Evolutionary conservation across 2,888 invertebrate genomes (phyloP).

Genomic region (Nycteola revayana): DNA sequence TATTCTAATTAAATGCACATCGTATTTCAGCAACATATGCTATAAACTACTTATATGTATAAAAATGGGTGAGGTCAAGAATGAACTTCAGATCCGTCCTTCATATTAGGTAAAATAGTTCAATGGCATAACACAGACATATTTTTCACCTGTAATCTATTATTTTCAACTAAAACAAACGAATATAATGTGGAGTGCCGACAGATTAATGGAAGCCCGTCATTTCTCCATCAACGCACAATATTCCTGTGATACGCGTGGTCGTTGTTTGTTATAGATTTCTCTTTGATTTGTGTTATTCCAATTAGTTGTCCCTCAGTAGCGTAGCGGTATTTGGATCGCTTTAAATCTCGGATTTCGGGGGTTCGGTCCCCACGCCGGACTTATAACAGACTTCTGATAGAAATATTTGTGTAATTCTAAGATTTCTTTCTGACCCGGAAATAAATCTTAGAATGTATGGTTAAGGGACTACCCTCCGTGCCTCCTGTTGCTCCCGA

Average conservation of each 20-base stretch:
- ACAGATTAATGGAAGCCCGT: conserved; percentile 25
- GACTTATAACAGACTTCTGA: too few species aligned
- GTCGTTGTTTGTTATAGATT: conserved; percentile 12
- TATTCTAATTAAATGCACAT: too few species aligned
- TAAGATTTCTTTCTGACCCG: too few species aligned
- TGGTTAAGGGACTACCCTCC: too few species aligned
- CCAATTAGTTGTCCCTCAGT: background rate
- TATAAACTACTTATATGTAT: too few species aligned
- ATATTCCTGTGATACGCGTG: conserved; percentile 19
- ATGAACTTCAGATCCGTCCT: conserved; percentile 25
- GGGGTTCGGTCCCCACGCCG: too few species aligned
- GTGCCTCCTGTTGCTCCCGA: too few species aligned
- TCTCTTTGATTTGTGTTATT: conserved; percentile 16
- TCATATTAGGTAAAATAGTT: conserved; percentile 21
- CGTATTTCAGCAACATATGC: too few species aligned
- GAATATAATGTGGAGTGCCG: conserved; percentile 24
- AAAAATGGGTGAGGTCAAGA: background rate
- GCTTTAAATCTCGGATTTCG: too few species aligned
- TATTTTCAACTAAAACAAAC: conserved; percentile 27
- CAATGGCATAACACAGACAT: conserved; percentile 27
- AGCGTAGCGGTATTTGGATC: too few species aligned
- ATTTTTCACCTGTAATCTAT: conserved; percentile 26
- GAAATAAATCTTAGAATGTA: too few species aligned
- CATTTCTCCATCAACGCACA: conserved; percentile 17
- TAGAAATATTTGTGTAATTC: too few species aligned